phyloP scores from a whole-genome alignment of 2,113 vertebrate genomes.

The Mustela lutreola region DNA sequence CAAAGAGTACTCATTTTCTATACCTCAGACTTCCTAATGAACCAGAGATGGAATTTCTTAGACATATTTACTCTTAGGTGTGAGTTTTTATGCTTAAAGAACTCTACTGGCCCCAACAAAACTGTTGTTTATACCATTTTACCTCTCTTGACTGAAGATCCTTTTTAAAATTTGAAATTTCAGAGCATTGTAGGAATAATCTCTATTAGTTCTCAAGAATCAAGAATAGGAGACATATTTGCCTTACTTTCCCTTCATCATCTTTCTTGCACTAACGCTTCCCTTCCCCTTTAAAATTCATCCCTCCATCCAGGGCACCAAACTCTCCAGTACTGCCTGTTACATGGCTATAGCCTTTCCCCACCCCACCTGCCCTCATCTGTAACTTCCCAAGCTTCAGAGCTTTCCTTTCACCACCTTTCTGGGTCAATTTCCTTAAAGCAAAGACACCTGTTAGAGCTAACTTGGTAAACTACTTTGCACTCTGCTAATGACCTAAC shows the following conservation, averaged over 20 bases:
- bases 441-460: neutral
- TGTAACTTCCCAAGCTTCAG: neutral
- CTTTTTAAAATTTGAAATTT: constrained; percentile 34
- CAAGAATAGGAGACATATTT: neutral
- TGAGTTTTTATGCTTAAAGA: neutral
- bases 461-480: neutral
- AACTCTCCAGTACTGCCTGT: no score
- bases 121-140: neutral
- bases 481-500: neutral
- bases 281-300: neutral
- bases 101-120: neutral
- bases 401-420: neutral
- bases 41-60: neutral
- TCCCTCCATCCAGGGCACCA: neutral
- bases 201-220: neutral
- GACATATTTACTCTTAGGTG: neutral
- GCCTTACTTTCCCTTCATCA: neutral
- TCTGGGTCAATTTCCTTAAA: neutral
- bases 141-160: neutral
- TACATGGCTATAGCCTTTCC: rapidly evolving
- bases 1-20: neutral
- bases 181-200: neutral
- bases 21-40: neutral
- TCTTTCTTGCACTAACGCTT: neutral
- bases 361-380: neutral